Base-by-base conservation (phyloP, 1,140 invertebrate genomes). In the Dinothrombium tinctorium region DNA sequence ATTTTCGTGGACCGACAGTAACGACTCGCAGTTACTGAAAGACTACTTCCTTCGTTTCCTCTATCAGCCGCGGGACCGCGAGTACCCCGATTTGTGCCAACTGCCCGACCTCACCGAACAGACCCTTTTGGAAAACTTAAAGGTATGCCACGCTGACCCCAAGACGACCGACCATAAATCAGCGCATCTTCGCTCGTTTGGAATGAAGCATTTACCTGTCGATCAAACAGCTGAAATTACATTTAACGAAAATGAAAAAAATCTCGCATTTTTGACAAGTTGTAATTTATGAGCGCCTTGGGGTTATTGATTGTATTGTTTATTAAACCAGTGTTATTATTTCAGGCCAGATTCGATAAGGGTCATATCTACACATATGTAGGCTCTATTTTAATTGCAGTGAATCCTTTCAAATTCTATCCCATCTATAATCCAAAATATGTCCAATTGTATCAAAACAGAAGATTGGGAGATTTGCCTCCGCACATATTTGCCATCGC, bases 391-490 rank as follows among this genome's bases (percentile, higher is more conserved):
- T 63, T 95, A 20, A 90, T 95, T 51, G 84, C 87, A 33, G 71
- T 92, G 26, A 72, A 73, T 58, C 69, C 71, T 3, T 73, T 72
- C 50, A 67, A 69, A 64, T 90, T 90, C 57, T 84, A 89, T 60
- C 87, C 86, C 4, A 92, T 94, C 49, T 94, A 94, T 62, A 92
- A 94, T 65, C 87, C 86, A 26, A 94, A 92, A 63, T 92, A 90
- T 67, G 84, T 92, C 31, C 82, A 86, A 55, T 59, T 86, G 17
- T 95, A 94, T 61, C 86, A 94, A 59, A 87, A 86, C 61, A 64
- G 77, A 54, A 59, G 79, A 49, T 64, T 83, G 54, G 71, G 78
- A 40, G 84, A 89, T 52, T 67, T 92, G 47, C 87, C 87, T 7
- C 87, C 87, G 11, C 87, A 95, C 55, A 92, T 95, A 53, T 95